Evolutionary conservation across 2,797 vertebrate genomes (phyloP).

Genomic region (Alcedo atthis): DNA sequence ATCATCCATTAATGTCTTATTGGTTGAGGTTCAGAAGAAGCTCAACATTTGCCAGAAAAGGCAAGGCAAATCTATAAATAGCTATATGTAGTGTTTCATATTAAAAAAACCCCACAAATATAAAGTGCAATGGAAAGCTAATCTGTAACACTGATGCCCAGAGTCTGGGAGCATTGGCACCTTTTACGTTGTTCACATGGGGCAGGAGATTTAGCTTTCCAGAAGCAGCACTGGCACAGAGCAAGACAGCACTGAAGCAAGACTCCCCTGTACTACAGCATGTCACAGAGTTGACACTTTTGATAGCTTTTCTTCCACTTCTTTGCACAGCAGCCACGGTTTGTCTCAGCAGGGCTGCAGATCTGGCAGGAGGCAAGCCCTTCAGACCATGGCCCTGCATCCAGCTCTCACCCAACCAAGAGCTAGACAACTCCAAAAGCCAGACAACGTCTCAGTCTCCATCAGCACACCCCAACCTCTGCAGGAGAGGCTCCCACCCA

Average conservation of each 20-base stretch:
- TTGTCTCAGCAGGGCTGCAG: background rate
- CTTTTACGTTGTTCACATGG: background rate
- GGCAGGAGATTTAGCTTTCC: background rate
- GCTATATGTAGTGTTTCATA: background rate
- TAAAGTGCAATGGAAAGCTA: background rate
- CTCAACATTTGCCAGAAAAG: background rate
- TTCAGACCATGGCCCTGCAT: accelerated
- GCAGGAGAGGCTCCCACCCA: background rate
- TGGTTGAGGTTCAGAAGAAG: background rate
- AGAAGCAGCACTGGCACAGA: background rate
- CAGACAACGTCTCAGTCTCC: background rate
- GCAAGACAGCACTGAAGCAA: background rate
- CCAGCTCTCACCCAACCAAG: background rate
- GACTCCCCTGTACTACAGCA: background rate
- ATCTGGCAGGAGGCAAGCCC: background rate
- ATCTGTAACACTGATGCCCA: background rate
- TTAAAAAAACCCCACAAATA: background rate
- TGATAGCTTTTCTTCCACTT: background rate
- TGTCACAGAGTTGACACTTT: background rate
- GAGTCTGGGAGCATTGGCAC: background rate
- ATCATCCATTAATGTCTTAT: background rate
- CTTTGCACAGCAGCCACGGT: background rate
- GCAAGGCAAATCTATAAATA: background rate
- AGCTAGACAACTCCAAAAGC: background rate
- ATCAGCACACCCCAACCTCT: background rate